Evolutionary conservation across 2,113 vertebrate species (phyloP).

Genomic region (Rattus rattus): DNA sequence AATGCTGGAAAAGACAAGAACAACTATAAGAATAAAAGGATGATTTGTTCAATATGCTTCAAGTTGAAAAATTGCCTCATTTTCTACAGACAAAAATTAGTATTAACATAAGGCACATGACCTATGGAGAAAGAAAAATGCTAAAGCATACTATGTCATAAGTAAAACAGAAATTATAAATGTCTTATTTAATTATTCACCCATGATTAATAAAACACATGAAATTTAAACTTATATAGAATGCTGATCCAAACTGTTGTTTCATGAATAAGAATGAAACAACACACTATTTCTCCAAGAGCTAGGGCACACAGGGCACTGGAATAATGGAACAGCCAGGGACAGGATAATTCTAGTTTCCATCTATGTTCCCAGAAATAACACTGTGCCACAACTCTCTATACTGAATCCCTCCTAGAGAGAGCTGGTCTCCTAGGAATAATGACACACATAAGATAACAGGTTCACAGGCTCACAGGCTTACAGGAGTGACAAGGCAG

Average conservation of each 20-base stretch:
- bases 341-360: no score
- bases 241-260: background rate
- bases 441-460: no score
- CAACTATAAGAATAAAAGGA: background rate
- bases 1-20: no score
- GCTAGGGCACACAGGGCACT: no score
- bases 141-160: slow-evolving; percentile 26
- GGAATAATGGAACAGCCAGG: no score
- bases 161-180: slow-evolving; percentile 40
- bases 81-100: slow-evolving; percentile 20
- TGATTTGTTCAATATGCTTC: background rate
- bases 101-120: slow-evolving; percentile 4
- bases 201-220: background rate
- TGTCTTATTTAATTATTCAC: background rate
- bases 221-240: background rate
- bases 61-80: background rate
- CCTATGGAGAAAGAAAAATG: slow-evolving; percentile 51
- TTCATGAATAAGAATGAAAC: slow-evolving; percentile 42
- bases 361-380: no score
- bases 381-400: no score
- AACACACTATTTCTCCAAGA: background rate
- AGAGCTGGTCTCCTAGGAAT: no score
- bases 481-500: no score
- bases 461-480: no score
- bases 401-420: no score